Percentiles rank a stretch among this genome's conserved stretches.
phyloP scores from a whole-genome alignment of 2,888 invertebrate species.

The Xanthostigma xanthostigma region DNA sequence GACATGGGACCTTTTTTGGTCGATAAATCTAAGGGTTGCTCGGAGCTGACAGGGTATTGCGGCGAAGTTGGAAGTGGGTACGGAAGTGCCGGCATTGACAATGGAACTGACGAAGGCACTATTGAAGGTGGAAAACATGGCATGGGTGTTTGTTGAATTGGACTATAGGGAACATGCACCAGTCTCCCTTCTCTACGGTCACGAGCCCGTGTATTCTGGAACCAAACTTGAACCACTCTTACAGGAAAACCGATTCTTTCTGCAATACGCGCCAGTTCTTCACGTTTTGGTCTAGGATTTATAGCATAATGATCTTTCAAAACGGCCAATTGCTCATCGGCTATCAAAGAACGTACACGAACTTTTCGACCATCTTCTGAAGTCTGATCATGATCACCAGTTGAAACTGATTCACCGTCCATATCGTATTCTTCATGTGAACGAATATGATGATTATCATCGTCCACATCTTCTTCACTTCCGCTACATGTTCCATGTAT shows the following conservation, averaged over 20 bases:
- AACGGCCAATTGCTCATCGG: constrained; percentile 82
- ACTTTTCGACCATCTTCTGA: constrained; percentile 56
- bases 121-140: constrained; percentile 14
- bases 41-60: constrained; percentile 25
- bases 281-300: constrained; percentile 87
- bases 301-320: constrained; percentile 78
- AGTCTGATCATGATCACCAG: constrained; percentile 24
- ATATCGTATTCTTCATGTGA: constrained; percentile 37
- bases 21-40: constrained; percentile 84
- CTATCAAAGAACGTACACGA: constrained; percentile 83
- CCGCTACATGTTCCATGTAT: constrained; percentile 37
- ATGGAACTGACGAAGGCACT: constrained; percentile 22
- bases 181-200: constrained; percentile 56
- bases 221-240: constrained; percentile 86
- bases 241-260: constrained; percentile 58
- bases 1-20: constrained; percentile 54
- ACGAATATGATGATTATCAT: constrained; percentile 31
- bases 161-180: constrained; percentile 31
- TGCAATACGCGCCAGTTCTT: constrained; percentile 83
- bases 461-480: constrained; percentile 44
- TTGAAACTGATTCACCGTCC: constrained; percentile 36
- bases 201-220: constrained; percentile 86
- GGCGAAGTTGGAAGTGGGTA: constrained; percentile 12
- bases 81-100: constrained; percentile 4
- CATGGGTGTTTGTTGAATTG: constrained; percentile 18